Base-by-base conservation (phyloP, 2,888 invertebrate genomes). In the Pyrrhia umbra region DNA sequence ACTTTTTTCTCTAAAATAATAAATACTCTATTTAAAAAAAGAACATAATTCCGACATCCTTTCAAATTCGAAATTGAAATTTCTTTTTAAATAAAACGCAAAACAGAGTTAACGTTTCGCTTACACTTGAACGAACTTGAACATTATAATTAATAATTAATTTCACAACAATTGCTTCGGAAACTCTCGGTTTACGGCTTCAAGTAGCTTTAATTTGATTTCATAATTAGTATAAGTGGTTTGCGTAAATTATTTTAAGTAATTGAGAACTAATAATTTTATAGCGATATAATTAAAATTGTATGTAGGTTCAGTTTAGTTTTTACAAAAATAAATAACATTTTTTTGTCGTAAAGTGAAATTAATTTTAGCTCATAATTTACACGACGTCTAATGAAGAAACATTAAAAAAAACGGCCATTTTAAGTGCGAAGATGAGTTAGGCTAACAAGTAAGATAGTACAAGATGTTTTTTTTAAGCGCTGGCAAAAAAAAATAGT, bases 61-160 rank as follows among this genome's bases (percentile, higher is more conserved):
- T 9, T 9, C n/a, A 21, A 30, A 39, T 9, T 1, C 2, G 10
- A 2, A 16, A 21, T 25, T 9, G 15, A 15, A 9, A 1, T 34
- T 37, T 6, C 6, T 8, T 37, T 50, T 50, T 50, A 42, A 50
- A 49, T 25, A 21, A 43, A 50, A 50, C 25, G 3, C 15, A 2
- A 10, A 61, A 25, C 25, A 10, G 30, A 63, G 50, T 37, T 37
- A n/a, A 62, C 20, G 25, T 50, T 50, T n/a, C 50, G 16, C n/a
- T 27, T n/a, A 25, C 62, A 50, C 43, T 65, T 27, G 18, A 55
- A 21, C 16, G 2, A 34, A 65, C 13, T 54, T 25, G 6, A 54
- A 20, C 30, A 37, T 27, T 16, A 47, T 47, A 18, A 40, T 46
- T 25, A 45, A 13, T 56, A 57, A 30, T 47, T 60, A 34, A 49